Evolutionary conservation across 2,888 invertebrate species (phyloP).

Genomic region (Lymantria monacha): DNA sequence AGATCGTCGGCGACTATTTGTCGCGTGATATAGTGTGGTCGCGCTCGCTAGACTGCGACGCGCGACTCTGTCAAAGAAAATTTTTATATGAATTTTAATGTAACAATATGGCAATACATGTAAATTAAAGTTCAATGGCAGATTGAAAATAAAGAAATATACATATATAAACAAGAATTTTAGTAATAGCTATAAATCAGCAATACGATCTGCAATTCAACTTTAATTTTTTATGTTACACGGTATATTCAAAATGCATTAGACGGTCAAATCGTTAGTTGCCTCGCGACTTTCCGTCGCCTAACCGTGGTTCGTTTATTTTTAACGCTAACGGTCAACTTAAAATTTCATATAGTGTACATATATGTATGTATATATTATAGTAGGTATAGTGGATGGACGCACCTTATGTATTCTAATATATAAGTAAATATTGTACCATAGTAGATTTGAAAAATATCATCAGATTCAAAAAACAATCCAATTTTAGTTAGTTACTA

Average conservation of each 20-base stretch:
- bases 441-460: too few species aligned
- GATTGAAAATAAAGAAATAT: slow-evolving; percentile 11
- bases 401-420: slow-evolving; percentile 8
- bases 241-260: background rate
- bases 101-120: slow-evolving; percentile 1
- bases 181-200: slow-evolving; percentile 3
- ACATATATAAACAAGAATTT: background rate
- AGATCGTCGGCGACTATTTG: slow-evolving; percentile 14
- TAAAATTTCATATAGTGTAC: slow-evolving; percentile 22
- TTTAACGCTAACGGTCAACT: slow-evolving; percentile 29
- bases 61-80: slow-evolving; percentile 24
- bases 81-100: slow-evolving; percentile 14
- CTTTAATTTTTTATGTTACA: slow-evolving; percentile 5
- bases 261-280: slow-evolving; percentile 5
- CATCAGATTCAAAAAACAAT: too few species aligned
- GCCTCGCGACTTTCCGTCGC: slow-evolving; percentile 10
- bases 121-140: slow-evolving; percentile 27
- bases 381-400: slow-evolving; percentile 30
- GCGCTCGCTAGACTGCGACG: slow-evolving; percentile 18
- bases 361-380: slow-evolving; percentile 32
- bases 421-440: background rate
- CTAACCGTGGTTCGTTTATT: slow-evolving; percentile 3
- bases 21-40: slow-evolving; percentile 18
- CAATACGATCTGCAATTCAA: slow-evolving; percentile 31
- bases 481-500: too few species aligned